Base-by-base conservation (phyloP, 1,140 invertebrate species). In the Pseudomyrmex concolor region DNA sequence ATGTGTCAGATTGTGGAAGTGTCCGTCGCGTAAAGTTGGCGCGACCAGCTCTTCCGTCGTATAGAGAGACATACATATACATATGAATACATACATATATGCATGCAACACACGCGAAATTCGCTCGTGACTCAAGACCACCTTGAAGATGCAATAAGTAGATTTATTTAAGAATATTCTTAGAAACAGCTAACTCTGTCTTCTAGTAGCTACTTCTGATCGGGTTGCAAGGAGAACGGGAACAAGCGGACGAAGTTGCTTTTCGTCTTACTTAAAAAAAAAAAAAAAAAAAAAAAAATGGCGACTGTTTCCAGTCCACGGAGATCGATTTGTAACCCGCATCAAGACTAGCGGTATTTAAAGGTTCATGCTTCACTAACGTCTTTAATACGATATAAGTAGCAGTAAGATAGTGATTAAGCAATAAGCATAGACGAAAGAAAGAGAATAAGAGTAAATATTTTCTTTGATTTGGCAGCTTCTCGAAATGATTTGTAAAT, bases 321-420 rank as follows among this genome's bases (percentile, higher is more conserved):
- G 80, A 85, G 73, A 78, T 88, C 71, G 68, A 91, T 88, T 93
- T 94, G 93, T 94, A 94, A 94, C 92, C 92, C 88, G 92, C 78
- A 92, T 94, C 93, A 93, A 94, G 93, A 94, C 93, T 94, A 93
- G 93, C 93, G 89, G 84, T 94, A 94, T 93, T 94, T 94, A 93
- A 92, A 93, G 90, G 92, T 92, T 94, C 91, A 93, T 91, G 92
- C 93, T 94, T 94, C 91, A 94, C 92, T 94, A 94, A 94, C 92
- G 91, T 94, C 88, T 94, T 78, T 91, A 91, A 89, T n/a, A n/a
- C 83, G 89, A 91, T 92, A 91, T 86, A 91, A 85, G 48, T 91
- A 92, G 87, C 57, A 43, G 81, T 84, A 89, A 84, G 84, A 50
- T 88, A 89, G 84, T 9, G 48, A 86, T 76, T 12, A 84, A 86